Percentiles rank a stretch among this genome's conserved stretches.
These are phyloP conservation scores for Andrena fulva DNA, from an alignment of 2,888 invertebrate genomes.

Conservation along the genomic window DNA sequence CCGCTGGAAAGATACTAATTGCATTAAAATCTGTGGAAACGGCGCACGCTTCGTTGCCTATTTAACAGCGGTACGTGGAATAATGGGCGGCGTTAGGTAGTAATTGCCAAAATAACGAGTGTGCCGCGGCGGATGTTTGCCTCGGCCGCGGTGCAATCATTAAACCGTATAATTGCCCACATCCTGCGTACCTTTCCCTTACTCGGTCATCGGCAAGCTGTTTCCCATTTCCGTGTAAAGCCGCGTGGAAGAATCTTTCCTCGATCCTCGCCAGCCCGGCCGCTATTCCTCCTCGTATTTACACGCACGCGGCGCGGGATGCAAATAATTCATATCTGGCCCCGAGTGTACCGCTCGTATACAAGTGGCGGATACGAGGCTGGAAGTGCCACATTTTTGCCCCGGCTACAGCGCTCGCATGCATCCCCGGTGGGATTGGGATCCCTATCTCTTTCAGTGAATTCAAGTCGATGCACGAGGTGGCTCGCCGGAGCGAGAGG, in stretches of 20 bases:
- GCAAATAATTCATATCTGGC: no score
- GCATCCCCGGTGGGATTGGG: neutral
- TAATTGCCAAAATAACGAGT: slow-evolving; percentile 80
- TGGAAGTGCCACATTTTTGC: slow-evolving; percentile 1
- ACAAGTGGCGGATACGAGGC: neutral
- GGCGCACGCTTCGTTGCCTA: slow-evolving; percentile 65
- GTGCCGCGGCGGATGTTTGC: slow-evolving; percentile 78
- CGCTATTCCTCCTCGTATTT: no score
- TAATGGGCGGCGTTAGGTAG: slow-evolving; percentile 71
- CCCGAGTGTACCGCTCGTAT: no score
- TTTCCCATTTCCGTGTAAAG: neutral
- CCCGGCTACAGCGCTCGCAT: neutral
- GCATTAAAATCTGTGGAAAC: slow-evolving; percentile 63
- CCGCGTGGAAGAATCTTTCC: no score
- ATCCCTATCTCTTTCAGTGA: slow-evolving; percentile 36
- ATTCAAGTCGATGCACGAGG: slow-evolving; percentile 52
- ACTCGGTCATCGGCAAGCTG: slow-evolving; percentile 42
- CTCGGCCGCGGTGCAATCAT: slow-evolving; percentile 77
- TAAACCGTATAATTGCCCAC: slow-evolving; percentile 82
- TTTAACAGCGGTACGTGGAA: slow-evolving; percentile 47
- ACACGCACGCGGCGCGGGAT: no score
- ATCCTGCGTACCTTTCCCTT: slow-evolving; percentile 78
- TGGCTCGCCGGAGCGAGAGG: slow-evolving; percentile 51
- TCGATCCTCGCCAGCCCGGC: no score
- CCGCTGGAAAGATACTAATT: slow-evolving; percentile 55